Evolutionary conservation across 35 echinoderm and acorn worm species (phyloP).

Genomic region (Heliocidaris erythrogramma): DNA sequence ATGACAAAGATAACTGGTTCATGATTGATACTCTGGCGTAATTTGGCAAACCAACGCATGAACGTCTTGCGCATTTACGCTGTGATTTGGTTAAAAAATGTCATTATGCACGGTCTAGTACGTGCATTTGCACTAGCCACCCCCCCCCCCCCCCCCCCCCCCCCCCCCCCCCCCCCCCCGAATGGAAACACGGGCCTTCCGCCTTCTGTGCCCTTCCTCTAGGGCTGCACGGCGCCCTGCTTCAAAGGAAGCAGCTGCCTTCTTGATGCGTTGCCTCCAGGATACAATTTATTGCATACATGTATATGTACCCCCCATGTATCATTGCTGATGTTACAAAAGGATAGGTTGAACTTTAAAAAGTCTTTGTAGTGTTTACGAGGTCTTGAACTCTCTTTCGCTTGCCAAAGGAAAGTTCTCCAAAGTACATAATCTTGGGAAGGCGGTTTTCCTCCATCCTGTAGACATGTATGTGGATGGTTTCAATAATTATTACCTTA

Average conservation of each 20-base stretch:
- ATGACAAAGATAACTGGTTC: too few species aligned
- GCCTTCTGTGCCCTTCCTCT: not conserved
- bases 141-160: too few species aligned
- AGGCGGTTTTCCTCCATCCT: slow-evolving; percentile 49
- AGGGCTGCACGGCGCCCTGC: not conserved
- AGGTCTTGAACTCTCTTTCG: slow-evolving; percentile 24
- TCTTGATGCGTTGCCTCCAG: not conserved
- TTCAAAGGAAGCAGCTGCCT: not conserved
- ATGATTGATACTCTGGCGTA: too few species aligned
- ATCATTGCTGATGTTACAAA: not conserved
- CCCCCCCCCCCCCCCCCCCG: too few species aligned
- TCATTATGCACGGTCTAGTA: too few species aligned
- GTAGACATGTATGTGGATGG: not conserved
- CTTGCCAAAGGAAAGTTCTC: slow-evolving; percentile 49
- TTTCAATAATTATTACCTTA: too few species aligned
- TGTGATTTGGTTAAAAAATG: too few species aligned
- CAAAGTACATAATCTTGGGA: slow-evolving; percentile 47
- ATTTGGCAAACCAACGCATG: too few species aligned
- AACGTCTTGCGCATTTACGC: too few species aligned
- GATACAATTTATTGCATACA: not conserved
- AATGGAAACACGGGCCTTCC: not conserved
- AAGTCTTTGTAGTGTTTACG: slow-evolving; percentile 46
- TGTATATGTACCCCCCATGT: not conserved
- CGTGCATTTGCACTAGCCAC: too few species aligned
- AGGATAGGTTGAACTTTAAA: not conserved